Evolutionary conservation across 2,888 invertebrate genomes (phyloP).

Genomic region (Polyommatus iphigenia): DNA sequence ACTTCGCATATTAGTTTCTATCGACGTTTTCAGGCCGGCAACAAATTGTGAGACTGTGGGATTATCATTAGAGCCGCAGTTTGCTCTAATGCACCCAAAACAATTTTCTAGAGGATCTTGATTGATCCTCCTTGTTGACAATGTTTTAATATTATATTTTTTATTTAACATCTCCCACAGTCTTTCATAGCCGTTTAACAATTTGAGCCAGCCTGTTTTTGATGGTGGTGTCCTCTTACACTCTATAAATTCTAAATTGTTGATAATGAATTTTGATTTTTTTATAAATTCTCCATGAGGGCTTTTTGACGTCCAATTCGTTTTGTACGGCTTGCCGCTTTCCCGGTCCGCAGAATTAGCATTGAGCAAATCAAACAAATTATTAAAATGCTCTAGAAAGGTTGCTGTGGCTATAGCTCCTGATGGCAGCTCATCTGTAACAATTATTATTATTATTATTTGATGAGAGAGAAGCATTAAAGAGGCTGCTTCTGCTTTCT

Average conservation of each 20-base stretch:
- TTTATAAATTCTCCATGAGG: slow-evolving; percentile 5
- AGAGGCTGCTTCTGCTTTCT: too few species aligned
- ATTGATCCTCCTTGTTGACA: background rate
- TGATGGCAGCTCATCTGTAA: too few species aligned
- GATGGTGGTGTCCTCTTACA: background rate
- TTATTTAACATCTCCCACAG: background rate
- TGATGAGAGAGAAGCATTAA: too few species aligned
- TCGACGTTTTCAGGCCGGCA: background rate
- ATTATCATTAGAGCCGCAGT: slow-evolving; percentile 4
- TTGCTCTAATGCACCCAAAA: slow-evolving; percentile 6
- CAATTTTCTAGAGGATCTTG: slow-evolving; percentile 25
- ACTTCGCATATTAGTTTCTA: background rate
- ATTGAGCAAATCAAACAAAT: too few species aligned
- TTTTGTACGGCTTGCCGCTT: too few species aligned
- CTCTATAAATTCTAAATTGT: too few species aligned
- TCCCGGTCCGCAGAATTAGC: too few species aligned
- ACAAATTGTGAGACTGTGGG: background rate
- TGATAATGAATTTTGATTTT: too few species aligned
- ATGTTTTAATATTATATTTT: background rate
- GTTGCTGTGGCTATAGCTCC: too few species aligned
- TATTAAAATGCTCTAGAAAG: too few species aligned
- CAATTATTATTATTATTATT: too few species aligned
- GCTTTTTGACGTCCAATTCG: too few species aligned
- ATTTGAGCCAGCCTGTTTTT: background rate
- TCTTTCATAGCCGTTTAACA: background rate